phyloP scores from a whole-genome alignment of 2,888 invertebrate genomes.

The Cenopis cana region DNA sequence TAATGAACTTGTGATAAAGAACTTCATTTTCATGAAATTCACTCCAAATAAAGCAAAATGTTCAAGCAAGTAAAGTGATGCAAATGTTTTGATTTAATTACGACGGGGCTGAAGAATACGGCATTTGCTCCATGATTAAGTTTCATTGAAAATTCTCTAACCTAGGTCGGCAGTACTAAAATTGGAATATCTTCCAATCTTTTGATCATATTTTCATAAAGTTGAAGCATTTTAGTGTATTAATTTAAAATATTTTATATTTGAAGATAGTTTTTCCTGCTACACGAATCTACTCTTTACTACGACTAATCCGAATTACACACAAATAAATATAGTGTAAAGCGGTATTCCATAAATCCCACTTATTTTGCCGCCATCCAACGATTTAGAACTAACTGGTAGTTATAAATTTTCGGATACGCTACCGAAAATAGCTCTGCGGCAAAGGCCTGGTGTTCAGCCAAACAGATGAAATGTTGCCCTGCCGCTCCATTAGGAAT shows the following conservation, averaged over 20 bases:
- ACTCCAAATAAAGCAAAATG: slow-evolving; percentile 60
- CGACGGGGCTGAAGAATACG: slow-evolving; percentile 44
- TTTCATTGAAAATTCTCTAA: slow-evolving; percentile 23
- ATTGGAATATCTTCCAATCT: slow-evolving; percentile 16
- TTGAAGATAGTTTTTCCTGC: slow-evolving; percentile 31
- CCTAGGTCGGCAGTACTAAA: not conserved
- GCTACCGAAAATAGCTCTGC: slow-evolving; percentile 79
- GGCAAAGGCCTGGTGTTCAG: slow-evolving; percentile 74
- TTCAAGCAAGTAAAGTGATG: slow-evolving; percentile 52
- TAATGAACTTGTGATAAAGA: slow-evolving; percentile 72
- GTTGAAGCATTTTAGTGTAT: not conserved
- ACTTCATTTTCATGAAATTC: slow-evolving; percentile 66
- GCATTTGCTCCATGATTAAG: slow-evolving; percentile 24
- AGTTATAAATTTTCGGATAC: slow-evolving; percentile 81
- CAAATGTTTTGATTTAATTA: slow-evolving; percentile 66
- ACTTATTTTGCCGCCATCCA: slow-evolving; percentile 76
- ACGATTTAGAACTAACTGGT: slow-evolving; percentile 81
- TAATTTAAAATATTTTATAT: not conserved
- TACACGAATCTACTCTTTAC: no score
- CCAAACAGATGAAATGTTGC: slow-evolving; percentile 83
- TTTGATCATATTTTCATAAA: not conserved
- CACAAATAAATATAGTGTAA: slow-evolving; percentile 70
- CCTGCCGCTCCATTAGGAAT: slow-evolving; percentile 80
- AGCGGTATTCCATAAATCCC: slow-evolving; percentile 74
- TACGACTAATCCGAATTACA: slow-evolving; percentile 50